Conservation (phyloP, 2,113 vertebrate genomes). For the Jacana jacana region DNA sequence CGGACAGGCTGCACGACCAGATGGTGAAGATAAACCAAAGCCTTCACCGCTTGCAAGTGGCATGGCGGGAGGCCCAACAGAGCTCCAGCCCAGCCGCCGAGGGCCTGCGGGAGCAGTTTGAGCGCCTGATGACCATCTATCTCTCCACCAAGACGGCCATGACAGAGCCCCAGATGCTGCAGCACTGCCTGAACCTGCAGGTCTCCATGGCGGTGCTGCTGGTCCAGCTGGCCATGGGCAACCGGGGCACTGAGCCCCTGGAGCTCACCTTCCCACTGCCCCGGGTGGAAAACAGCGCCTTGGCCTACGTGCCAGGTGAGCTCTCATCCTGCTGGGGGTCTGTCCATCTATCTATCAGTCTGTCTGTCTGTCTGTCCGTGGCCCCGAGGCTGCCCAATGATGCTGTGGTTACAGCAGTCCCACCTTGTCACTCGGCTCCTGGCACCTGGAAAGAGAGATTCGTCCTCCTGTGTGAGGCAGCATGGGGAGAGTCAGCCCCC, state of each 20-base stretch:
- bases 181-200: constrained; percentile 94
- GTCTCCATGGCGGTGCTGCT: constrained; percentile 90
- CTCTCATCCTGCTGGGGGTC: background rate
- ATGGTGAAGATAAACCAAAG: constrained; percentile 99
- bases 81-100: constrained; percentile 85
- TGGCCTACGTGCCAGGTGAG: constrained; percentile 93
- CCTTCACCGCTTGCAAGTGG: constrained; percentile 93
- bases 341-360: background rate
- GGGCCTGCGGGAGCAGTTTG: constrained; percentile 93
- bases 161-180: constrained; percentile 91
- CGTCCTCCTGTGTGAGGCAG: too few relatives aligned
- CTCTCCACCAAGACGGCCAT: constrained; percentile 93
- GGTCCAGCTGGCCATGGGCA: constrained; percentile 88
- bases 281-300: constrained; percentile 74
- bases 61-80: constrained; percentile 94
- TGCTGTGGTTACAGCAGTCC: too few relatives aligned
- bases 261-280: constrained; percentile 88
- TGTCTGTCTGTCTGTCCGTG: background rate
- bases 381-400: background rate
- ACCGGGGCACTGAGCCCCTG: constrained; percentile 82
- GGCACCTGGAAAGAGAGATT: too few relatives aligned
- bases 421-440: too few relatives aligned
- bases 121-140: constrained; percentile 95
- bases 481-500: too few relatives aligned
- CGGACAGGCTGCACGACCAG: constrained; percentile 90